Evolutionary conservation across 2,113 vertebrate species (phyloP), one percentile per base, ranked within the genome.

Genomic region (Forbesichthys papilliferus): DNA sequence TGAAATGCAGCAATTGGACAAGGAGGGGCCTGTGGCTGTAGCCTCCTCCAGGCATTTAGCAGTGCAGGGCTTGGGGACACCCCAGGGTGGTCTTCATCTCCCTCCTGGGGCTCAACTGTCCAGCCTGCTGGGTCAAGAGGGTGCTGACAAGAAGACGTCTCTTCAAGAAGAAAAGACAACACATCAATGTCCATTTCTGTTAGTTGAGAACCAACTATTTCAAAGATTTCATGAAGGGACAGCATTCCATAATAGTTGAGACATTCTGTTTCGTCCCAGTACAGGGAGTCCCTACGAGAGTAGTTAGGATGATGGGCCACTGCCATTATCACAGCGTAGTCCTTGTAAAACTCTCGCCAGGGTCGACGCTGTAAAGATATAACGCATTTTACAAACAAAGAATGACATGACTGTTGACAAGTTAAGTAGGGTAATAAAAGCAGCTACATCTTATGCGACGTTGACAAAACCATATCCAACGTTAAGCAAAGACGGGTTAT

Each of bases 201-300:
- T 77, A 97, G 89, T 69, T 97, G 96, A 69, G 92, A 92, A 68
- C 95, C 95, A 61, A 97, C 91, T 34, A 95, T 84, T 74, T 96
- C 93, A 84, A 95, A 96, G 73, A 97, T 85, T 66, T 93, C 94
- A 68, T 96, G 95, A 66, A 96, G 93, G 48, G 95, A 95, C 72
- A 95, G 79, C 94, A 96, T 94, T 71, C 94, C 94, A 69, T 96
- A 96, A 81, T 95, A 95, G 71, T 91, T 93, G 57, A 95, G 82
- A 79, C 93, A 95, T 56, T 95, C 95, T 0, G 94, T 94, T 88
- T 96, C 96, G 74, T 96, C 95, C 95, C 95, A 97, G 77, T 81
- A 79, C 51, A 91, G 82, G 9, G 85, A 85, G 61, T 87, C 57
- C 48, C 84, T 81, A 68, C 81, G 74, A 16, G 85, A 70, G 70